Conservation (phyloP, 1,140 invertebrate species). For the Bombus confusus region DNA sequence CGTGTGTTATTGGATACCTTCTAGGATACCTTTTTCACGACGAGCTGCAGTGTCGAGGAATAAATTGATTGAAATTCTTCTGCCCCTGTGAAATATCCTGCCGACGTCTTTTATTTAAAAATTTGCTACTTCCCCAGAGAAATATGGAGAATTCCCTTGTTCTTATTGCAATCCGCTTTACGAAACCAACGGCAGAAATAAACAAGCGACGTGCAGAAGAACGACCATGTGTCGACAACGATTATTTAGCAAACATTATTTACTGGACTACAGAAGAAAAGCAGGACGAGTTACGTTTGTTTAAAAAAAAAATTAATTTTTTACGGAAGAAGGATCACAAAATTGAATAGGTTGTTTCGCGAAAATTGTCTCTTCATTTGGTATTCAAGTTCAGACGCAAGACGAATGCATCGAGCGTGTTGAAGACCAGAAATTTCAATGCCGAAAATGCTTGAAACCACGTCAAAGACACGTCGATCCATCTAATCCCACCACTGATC, state of each 20-base stretch:
- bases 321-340: no score
- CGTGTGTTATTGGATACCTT: constrained; percentile 35
- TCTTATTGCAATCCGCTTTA: neutral
- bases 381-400: no score
- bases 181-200: no score
- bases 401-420: no score
- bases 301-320: no score
- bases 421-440: neutral
- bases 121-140: neutral
- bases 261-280: no score
- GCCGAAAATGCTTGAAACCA: neutral
- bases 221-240: no score
- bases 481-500: neutral
- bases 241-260: no score
- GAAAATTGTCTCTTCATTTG: no score
- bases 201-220: no score
- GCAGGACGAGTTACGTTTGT: no score
- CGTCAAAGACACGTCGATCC: neutral
- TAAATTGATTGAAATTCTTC: constrained; percentile 31
- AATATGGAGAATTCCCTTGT: neutral
- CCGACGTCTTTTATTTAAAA: constrained; percentile 10
- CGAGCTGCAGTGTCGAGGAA: neutral
- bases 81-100: neutral
- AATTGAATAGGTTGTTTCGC: no score
- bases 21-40: neutral